These are phyloP conservation scores for Eciton burchellii DNA, from an alignment of 1,140 invertebrate genomes.

Conservation along the genomic window DNA sequence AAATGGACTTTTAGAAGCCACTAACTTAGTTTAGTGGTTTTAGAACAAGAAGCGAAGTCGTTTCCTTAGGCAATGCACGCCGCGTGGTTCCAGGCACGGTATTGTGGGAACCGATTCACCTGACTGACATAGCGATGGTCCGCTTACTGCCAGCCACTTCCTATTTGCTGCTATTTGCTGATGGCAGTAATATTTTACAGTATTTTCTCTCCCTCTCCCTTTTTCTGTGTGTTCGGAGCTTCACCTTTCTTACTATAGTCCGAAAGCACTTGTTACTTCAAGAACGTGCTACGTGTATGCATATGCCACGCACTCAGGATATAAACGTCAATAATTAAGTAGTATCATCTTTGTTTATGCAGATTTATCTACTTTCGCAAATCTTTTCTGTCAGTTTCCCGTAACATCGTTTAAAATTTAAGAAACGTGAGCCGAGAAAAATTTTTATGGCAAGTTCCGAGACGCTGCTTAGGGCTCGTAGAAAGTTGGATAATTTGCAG, in stretches of 20 bases:
- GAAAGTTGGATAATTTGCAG: background rate
- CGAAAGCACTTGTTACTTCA: constrained; percentile 26
- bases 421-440: background rate
- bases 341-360: background rate
- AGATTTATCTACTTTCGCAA: background rate
- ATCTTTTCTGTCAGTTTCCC: background rate
- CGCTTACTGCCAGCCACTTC: constrained; percentile 46
- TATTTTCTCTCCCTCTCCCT: background rate
- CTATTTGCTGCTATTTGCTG: constrained; percentile 16
- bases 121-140: constrained; percentile 77
- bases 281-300: background rate
- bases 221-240: background rate
- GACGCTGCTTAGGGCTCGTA: background rate
- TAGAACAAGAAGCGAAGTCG: constrained; percentile 71
- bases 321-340: background rate
- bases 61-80: constrained; percentile 75
- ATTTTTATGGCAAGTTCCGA: background rate
- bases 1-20: constrained; percentile 41
- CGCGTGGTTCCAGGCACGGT: constrained; percentile 79
- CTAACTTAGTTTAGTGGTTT: constrained; percentile 37
- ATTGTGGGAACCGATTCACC: constrained; percentile 81
- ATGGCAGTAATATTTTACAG: constrained; percentile 37
- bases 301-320: too few species aligned
- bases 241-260: background rate
- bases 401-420: background rate